Evolutionary conservation across 2,888 invertebrate genomes (phyloP).

Genomic region (Athalia circularis): DNA sequence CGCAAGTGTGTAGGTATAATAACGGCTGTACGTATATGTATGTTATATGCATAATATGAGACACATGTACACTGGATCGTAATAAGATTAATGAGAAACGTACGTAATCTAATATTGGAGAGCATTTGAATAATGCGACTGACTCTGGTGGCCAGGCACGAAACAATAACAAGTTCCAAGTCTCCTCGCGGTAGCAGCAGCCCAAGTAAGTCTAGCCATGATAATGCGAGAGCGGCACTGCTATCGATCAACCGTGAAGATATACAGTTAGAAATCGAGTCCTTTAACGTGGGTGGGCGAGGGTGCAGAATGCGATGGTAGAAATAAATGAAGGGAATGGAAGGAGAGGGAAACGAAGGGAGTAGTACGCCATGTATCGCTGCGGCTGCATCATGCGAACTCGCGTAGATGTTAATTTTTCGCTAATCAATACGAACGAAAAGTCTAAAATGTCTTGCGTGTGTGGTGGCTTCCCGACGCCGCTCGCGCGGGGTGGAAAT

Average conservation of each 20-base stretch:
- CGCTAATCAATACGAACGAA: constrained; percentile 71
- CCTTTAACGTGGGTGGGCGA: not conserved
- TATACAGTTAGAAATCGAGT: constrained; percentile 42
- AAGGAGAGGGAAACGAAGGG: not conserved
- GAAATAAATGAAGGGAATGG: not conserved
- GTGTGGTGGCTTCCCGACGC: constrained; percentile 64
- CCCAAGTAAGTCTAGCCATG: constrained; percentile 42
- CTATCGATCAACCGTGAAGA: constrained; percentile 46
- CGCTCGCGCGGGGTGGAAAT: not conserved
- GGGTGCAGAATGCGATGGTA: not conserved
- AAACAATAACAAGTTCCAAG: constrained; percentile 49
- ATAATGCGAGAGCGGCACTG: constrained; percentile 50
- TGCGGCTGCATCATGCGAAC: constrained; percentile 41
- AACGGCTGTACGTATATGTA: too few relatives aligned
- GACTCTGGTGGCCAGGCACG: constrained; percentile 47
- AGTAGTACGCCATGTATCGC: not conserved
- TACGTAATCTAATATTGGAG: constrained; percentile 51
- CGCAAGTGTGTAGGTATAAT: too few relatives aligned
- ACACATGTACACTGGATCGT: constrained; percentile 1
- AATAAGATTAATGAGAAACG: constrained; percentile 53
- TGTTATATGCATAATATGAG: too few relatives aligned
- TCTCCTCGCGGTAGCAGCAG: constrained; percentile 33
- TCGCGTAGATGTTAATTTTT: constrained; percentile 64
- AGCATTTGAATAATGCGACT: constrained; percentile 49
- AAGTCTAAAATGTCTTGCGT: constrained; percentile 72